These are phyloP conservation scores for Myotis findleyi DNA, from an alignment of 2,797 vertebrate genomes.

Conservation along the genomic window DNA sequence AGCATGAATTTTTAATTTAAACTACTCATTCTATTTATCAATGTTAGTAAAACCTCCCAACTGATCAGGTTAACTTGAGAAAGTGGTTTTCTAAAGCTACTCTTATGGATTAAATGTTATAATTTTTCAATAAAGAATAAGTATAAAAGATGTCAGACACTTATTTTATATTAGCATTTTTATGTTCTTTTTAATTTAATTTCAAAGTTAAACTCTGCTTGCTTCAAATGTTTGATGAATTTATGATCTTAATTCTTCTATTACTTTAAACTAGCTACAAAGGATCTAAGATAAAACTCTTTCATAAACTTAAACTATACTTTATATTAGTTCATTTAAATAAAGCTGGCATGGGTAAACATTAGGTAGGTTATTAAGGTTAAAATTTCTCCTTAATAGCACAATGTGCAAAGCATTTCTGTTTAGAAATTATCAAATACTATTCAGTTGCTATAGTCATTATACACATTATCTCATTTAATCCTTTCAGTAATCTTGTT, in stretches of 20 bases:
- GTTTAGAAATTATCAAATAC: neutral
- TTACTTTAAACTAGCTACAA: conserved; percentile 50
- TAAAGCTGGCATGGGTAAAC: neutral
- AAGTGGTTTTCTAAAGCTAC: conserved; percentile 63
- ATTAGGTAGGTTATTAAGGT: neutral
- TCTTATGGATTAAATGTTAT: conserved; percentile 72
- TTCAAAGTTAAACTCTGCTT: conserved; percentile 75
- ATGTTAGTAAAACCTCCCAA: conserved; percentile 72
- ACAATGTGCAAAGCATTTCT: neutral
- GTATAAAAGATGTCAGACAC: conserved; percentile 75
- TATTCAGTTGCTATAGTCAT: neutral
- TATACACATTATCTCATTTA: neutral
- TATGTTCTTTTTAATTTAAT: conserved; percentile 73
- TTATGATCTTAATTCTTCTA: conserved; percentile 53
- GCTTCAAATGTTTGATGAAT: conserved; percentile 65
- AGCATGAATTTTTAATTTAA: conserved; percentile 79
- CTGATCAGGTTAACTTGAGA: conserved; percentile 59
- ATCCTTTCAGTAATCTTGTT: neutral
- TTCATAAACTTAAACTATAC: neutral
- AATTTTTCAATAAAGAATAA: conserved; percentile 77
- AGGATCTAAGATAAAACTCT: neutral
- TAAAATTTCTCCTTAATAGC: conserved; percentile 31
- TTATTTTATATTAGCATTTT: conserved; percentile 72
- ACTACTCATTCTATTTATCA: conserved; percentile 77
- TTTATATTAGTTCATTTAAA: conserved; percentile 54